A percentile compares a stretch with the other conserved stretches of the same genome.
Evolutionary conservation across 2,113 vertebrate species (phyloP).

Genomic region (Pelodiscus sinensis): DNA sequence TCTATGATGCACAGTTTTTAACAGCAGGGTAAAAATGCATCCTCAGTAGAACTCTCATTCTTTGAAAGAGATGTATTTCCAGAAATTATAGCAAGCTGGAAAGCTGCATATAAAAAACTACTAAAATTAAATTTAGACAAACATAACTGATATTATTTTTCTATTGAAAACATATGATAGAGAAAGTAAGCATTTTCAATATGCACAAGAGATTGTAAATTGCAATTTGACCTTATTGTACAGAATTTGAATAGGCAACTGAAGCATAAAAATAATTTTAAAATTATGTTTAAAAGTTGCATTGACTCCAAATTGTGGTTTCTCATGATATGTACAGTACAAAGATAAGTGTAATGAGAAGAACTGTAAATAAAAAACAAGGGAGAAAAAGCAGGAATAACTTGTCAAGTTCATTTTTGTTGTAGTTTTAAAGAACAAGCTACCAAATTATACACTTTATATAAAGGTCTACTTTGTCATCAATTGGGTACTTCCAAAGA

Average conservation of each 20-base stretch:
- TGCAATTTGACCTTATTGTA: conserved; percentile 56
- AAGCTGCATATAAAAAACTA: conserved; percentile 54
- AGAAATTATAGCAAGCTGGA: background rate
- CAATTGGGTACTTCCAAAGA: background rate
- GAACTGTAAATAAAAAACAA: background rate
- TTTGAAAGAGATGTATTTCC: conserved; percentile 4
- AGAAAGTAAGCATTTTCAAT: conserved; percentile 52
- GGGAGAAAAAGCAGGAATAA: conserved; percentile 20
- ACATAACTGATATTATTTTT: conserved; percentile 22
- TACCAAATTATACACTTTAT: background rate
- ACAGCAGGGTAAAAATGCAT: conserved; percentile 40
- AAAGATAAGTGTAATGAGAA: background rate
- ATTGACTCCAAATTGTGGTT: conserved; percentile 57
- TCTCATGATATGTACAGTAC: conserved; percentile 36
- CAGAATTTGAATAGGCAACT: conserved; percentile 59
- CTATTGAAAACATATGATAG: conserved; percentile 15
- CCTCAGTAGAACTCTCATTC: conserved; percentile 39
- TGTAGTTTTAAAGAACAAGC: conserved; percentile 12
- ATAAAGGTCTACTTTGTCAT: background rate
- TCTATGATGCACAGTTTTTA: conserved; percentile 60
- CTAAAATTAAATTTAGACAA: conserved; percentile 53
- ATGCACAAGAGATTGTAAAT: conserved; percentile 53
- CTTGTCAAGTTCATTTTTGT: background rate
- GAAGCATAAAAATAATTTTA: conserved; percentile 1
- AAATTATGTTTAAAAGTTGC: conserved; percentile 38